Conservation (phyloP, 2,797 vertebrate genomes). For the Pseudochirops corinnae region DNA sequence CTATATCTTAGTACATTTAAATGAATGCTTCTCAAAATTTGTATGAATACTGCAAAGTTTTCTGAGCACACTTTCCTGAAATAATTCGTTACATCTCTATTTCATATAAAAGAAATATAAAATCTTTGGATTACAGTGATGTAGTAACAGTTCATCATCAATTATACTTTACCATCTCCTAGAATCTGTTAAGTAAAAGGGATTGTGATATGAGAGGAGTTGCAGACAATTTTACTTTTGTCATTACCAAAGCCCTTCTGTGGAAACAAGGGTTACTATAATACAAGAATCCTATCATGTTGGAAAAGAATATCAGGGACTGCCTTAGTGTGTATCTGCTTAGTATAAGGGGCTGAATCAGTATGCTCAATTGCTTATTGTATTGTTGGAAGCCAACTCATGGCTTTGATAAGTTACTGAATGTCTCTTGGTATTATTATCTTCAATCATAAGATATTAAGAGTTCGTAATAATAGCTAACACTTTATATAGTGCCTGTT, state of each 20-base stretch:
- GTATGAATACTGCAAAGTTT: constrained; percentile 36
- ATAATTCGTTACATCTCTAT: constrained; percentile 1
- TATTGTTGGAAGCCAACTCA: neutral
- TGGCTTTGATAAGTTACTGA: neutral
- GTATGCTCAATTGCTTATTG: neutral
- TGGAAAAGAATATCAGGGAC: neutral
- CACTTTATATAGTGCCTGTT: neutral
- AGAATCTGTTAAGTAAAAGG: neutral
- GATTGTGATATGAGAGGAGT: neutral
- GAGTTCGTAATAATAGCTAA: neutral
- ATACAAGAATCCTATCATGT: neutral
- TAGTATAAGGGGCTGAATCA: no score
- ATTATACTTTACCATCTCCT: neutral
- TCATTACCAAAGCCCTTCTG: neutral
- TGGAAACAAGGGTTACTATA: neutral
- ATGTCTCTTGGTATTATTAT: neutral
- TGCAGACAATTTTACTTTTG: neutral
- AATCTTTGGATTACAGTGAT: neutral
- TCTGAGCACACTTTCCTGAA: neutral
- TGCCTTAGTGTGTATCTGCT: neutral
- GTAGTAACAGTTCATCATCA: neutral
- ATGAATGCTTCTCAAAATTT: constrained; percentile 21
- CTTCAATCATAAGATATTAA: neutral
- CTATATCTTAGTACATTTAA: neutral
- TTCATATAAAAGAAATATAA: neutral